Conservation (phyloP, 2,797 vertebrate species). For the Bradypus variegatus region DNA sequence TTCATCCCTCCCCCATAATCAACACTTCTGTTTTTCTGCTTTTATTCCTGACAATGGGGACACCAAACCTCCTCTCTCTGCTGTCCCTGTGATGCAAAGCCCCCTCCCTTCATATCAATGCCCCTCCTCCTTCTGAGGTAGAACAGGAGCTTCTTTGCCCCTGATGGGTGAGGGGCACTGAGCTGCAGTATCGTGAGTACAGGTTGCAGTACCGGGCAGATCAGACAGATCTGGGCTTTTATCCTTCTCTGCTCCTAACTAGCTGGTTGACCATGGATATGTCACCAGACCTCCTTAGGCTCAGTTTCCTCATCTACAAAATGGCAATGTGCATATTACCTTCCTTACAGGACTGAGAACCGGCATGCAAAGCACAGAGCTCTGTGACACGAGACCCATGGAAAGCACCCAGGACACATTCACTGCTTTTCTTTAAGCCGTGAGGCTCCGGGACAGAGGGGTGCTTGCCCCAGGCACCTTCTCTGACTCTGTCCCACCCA, state of each 20-base stretch:
- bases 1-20: not conserved
- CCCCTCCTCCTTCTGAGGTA: not conserved
- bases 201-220: too few relatives aligned
- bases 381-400: not conserved
- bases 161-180: not conserved
- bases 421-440: not conserved
- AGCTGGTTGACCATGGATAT: not conserved
- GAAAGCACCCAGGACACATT: not conserved
- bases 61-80: not conserved
- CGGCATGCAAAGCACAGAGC: rapidly evolving
- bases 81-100: not conserved
- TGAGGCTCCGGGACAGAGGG: not conserved
- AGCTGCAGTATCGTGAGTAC: not conserved
- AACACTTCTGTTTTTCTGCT: not conserved
- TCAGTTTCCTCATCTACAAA: not conserved
- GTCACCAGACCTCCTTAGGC: not conserved
- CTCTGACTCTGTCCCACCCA: too few relatives aligned
- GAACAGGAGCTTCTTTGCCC: not conserved
- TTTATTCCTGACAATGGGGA: not conserved
- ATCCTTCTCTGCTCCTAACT: not conserved
- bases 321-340: rapidly evolving
- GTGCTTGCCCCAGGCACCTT: too few relatives aligned
- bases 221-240: not conserved
- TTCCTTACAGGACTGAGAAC: not conserved
- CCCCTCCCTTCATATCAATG: not conserved